Base-by-base conservation (phyloP, 2,113 vertebrate genomes). In the Anguilla rostrata region DNA sequence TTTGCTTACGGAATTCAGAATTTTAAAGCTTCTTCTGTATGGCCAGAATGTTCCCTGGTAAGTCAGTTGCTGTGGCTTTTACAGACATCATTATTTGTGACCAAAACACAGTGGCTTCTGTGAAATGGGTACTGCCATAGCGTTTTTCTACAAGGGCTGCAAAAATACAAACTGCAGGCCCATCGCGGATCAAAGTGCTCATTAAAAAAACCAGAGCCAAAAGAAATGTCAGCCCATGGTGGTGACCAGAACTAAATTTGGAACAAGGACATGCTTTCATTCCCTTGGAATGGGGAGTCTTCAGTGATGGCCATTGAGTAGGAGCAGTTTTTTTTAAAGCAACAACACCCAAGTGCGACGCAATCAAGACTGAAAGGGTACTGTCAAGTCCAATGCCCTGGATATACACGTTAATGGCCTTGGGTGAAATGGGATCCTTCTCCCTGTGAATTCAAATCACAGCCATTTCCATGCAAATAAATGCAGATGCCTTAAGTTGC, bases 221-320 rank as follows among this genome's bases (percentile, higher is more conserved):
- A 78, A 53, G 57, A 66, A 86, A 71, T 53, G 78, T 85, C 41
- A 57, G 46, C 20, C 53, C 18, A 40, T 20, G 41, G 56, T 71
- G 78, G 53, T 43, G 56, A 80, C 26, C 46, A 43, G 18, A 40
- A 49, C 86, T 56, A 34, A 78, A 63, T 82, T 41, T 82, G 81
- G 84, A 53, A 83, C 84, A 83, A 82, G 87, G 60, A 39, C 34
- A 57, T 60, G 82, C 93, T 94, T 95, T 95, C 92, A 95, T 93
- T 92, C 91, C 88, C 89, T 86, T 88, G 92, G 89, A 95, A 94
- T 90, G 88, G 91, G 87, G 90, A 93, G 92, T 94, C 92, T 94
- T 90, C 92, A 93, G 92, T 92, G 93, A 95, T 91, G 89, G 88
- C 89, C 84, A 91, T 91, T 93, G 91, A 92, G 88, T 91, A 88